phyloP scores from a whole-genome alignment of 2,888 invertebrate species.

The Aporophyla nigra region DNA sequence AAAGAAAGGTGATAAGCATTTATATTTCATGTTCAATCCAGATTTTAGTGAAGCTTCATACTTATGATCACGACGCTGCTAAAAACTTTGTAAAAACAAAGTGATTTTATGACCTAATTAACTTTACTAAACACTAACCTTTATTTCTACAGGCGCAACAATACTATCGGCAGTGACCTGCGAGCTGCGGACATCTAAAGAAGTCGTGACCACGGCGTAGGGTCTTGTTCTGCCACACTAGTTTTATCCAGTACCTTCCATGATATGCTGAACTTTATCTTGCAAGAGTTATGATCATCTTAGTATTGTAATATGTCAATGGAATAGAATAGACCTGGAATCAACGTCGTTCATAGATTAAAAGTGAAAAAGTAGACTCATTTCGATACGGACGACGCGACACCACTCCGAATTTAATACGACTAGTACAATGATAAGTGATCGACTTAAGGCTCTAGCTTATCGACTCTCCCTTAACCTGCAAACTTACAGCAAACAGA shows the following conservation, averaged over 20 bases:
- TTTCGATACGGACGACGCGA: not conserved
- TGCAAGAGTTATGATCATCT: conserved; percentile 87
- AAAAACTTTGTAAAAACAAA: not conserved
- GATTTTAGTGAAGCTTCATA: not conserved
- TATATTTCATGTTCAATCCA: not conserved
- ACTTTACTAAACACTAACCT: not conserved
- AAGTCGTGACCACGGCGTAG: conserved; percentile 96
- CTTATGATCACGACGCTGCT: too few species aligned
- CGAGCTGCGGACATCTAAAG: conserved; percentile 96
- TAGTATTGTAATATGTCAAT: not conserved
- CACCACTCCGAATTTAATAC: not conserved
- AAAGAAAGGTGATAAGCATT: not conserved
- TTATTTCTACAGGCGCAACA: conserved; percentile 90
- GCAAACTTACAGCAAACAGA: not conserved
- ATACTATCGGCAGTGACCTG: conserved; percentile 95
- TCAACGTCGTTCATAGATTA: not conserved
- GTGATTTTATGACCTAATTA: not conserved
- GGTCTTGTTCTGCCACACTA: conserved; percentile 94
- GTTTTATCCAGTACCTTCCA: conserved; percentile 93
- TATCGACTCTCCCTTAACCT: not conserved
- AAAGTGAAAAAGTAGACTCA: not conserved
- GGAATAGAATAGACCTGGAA: not conserved
- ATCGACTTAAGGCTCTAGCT: not conserved
- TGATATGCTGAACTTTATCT: conserved; percentile 93
- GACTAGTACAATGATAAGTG: too few species aligned